Conservation (phyloP, 1,140 invertebrate species). For the Macrostomum lignano region DNA sequence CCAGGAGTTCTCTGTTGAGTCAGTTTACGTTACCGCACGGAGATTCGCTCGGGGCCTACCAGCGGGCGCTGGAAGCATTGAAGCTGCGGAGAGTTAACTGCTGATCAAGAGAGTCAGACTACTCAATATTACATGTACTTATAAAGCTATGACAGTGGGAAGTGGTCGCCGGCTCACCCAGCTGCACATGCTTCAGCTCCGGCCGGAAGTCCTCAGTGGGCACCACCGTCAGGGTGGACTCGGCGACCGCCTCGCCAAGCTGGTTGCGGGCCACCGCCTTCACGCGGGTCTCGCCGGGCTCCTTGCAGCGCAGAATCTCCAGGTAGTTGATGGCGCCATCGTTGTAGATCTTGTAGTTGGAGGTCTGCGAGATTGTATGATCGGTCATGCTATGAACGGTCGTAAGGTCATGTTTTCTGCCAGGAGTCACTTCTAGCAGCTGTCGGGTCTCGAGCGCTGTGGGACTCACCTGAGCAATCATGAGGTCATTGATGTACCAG, state of each 20-base stretch:
- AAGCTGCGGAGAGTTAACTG: no score
- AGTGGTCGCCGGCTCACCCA: no score
- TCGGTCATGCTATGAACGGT: neutral
- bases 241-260: slow-evolving; percentile 55
- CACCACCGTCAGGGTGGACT: slow-evolving; percentile 59
- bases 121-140: no score
- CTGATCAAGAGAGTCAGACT: no score
- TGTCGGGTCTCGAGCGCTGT: neutral
- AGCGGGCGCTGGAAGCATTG: no score
- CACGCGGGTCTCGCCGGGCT: slow-evolving; percentile 73
- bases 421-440: neutral
- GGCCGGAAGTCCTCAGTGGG: slow-evolving; percentile 66
- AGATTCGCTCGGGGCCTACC: no score
- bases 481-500: slow-evolving; percentile 82
- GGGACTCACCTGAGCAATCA: slow-evolving; percentile 56
- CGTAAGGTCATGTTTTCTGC: neutral
- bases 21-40: no score
- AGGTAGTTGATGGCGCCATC: slow-evolving; percentile 80
- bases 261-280: slow-evolving; percentile 70
- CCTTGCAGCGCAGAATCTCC: slow-evolving; percentile 75
- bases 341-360: slow-evolving; percentile 68
- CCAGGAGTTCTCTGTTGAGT: no score
- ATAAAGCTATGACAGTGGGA: no score
- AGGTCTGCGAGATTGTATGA: slow-evolving; percentile 37
- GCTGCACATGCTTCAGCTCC: slow-evolving; percentile 37